phyloP scores from a whole-genome alignment of 1,140 invertebrate species.

The Drosophila mojavensis region DNA sequence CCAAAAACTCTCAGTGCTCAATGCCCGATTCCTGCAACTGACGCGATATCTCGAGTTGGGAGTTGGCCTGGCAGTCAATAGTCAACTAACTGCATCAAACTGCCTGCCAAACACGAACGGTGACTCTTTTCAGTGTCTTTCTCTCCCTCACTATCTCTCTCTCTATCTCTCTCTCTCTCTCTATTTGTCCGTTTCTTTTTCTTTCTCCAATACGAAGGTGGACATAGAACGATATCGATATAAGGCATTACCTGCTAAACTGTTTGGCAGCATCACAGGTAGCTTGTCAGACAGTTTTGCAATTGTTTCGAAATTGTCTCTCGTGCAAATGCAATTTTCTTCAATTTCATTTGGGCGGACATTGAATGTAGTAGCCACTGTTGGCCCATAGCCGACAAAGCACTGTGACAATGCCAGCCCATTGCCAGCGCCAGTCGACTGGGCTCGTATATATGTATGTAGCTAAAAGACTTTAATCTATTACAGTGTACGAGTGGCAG shows the following conservation, averaged over 20 bases:
- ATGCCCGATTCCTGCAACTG: constrained; percentile 62
- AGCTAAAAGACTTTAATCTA: constrained; percentile 72
- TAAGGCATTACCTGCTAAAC: constrained; percentile 83
- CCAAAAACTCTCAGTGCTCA: constrained; percentile 59
- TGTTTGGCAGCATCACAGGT: constrained; percentile 78
- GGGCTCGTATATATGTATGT: constrained; percentile 16
- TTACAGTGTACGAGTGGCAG: constrained; percentile 73
- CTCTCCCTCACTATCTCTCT: neutral
- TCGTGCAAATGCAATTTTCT: constrained; percentile 83
- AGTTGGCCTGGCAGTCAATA: constrained; percentile 72
- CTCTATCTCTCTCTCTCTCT: neutral
- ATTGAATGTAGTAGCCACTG: constrained; percentile 30
- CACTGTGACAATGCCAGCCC: constrained; percentile 55
- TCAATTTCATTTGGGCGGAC: constrained; percentile 81
- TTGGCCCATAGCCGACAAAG: constrained; percentile 19
- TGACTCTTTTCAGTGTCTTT: constrained; percentile 25
- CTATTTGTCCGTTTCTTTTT: neutral
- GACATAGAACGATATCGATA: constrained; percentile 69
- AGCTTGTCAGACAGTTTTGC: constrained; percentile 81
- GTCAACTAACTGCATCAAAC: constrained; percentile 80
- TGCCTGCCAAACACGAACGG: constrained; percentile 61
- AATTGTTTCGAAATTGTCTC: constrained; percentile 83
- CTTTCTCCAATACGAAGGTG: constrained; percentile 14
- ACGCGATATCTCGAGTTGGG: constrained; percentile 65
- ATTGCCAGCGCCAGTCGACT: constrained; percentile 14